phyloP scores from a whole-genome alignment of 1,140 invertebrate genomes.

The Micrasema minimum region DNA sequence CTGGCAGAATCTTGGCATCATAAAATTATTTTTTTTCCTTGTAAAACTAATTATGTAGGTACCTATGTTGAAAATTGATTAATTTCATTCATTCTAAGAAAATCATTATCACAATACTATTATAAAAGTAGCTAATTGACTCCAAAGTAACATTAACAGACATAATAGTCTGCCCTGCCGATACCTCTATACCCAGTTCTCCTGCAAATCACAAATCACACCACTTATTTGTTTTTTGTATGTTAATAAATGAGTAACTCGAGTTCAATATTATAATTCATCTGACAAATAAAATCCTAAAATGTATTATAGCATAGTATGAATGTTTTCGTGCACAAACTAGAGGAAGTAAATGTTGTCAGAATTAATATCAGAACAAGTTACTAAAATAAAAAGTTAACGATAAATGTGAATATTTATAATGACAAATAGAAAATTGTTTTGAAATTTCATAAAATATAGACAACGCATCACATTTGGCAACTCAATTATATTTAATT shows the following conservation, averaged over 20 bases:
- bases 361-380: not conserved
- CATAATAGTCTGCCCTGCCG: constrained; percentile 5
- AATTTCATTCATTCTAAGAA: constrained; percentile 39
- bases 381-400: not conserved
- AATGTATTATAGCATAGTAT: no score
- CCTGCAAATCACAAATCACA: not conserved
- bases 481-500: constrained; percentile 26
- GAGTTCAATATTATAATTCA: not conserved
- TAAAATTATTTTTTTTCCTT: constrained; percentile 2
- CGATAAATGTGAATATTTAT: not conserved
- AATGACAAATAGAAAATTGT: not conserved
- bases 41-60: constrained; percentile 14
- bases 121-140: constrained; percentile 51
- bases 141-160: constrained; percentile 41
- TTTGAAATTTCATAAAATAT: constrained; percentile 8
- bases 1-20: constrained; percentile 30
- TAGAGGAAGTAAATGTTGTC: no score
- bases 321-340: no score
- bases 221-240: not conserved
- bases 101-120: constrained; percentile 50
- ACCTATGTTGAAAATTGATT: constrained; percentile 7
- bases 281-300: not conserved
- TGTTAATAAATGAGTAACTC: not conserved
- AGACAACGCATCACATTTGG: constrained; percentile 18
- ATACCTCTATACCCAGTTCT: not conserved